Percentiles rank a stretch among this genome's conserved stretches.
phyloP scores from a whole-genome alignment of 2,113 vertebrate genomes.

The Perca schrenkii region DNA sequence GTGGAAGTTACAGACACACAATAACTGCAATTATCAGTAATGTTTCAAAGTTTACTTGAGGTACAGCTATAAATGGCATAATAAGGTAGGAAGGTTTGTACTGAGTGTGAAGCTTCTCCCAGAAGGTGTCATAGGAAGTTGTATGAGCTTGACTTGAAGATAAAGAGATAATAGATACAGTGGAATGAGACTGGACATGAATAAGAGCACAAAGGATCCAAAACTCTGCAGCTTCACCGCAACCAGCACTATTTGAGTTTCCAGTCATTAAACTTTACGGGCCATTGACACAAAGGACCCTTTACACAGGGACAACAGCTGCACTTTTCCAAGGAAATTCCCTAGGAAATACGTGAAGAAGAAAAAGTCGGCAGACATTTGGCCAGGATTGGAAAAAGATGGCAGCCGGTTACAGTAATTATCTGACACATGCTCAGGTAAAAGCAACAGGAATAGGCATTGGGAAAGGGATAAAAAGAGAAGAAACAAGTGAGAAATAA shows the following conservation, averaged over 20 bases:
- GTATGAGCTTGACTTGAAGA: not conserved
- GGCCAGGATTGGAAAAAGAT: constrained; percentile 5
- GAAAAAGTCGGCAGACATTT: not conserved
- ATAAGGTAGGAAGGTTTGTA: not conserved
- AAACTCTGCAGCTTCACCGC: constrained; percentile 6
- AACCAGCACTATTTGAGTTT: constrained; percentile 40
- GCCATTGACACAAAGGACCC: constrained; percentile 41
- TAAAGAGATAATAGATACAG: not conserved
- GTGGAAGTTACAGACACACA: not conserved
- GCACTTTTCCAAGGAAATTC: not conserved
- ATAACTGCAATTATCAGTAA: not conserved
- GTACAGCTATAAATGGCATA: not conserved
- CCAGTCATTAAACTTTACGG: constrained; percentile 43
- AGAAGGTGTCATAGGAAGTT: not conserved
- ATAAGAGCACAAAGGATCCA: constrained; percentile 19
- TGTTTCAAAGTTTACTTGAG: not conserved
- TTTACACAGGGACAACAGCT: constrained; percentile 26
- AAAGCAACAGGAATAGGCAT: not conserved
- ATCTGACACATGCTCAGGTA: not conserved
- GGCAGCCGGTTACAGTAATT: not conserved
- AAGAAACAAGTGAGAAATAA: not conserved
- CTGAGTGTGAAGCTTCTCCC: not conserved
- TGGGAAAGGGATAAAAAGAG: not conserved
- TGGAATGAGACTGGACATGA: not conserved
- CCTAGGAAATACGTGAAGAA: constrained; percentile 1